Percentiles rank a stretch among this genome's conserved stretches.
These are phyloP conservation scores for Acanthosepion lycidas DNA, from an alignment of 2,888 invertebrate genomes.

Conservation along the genomic window DNA sequence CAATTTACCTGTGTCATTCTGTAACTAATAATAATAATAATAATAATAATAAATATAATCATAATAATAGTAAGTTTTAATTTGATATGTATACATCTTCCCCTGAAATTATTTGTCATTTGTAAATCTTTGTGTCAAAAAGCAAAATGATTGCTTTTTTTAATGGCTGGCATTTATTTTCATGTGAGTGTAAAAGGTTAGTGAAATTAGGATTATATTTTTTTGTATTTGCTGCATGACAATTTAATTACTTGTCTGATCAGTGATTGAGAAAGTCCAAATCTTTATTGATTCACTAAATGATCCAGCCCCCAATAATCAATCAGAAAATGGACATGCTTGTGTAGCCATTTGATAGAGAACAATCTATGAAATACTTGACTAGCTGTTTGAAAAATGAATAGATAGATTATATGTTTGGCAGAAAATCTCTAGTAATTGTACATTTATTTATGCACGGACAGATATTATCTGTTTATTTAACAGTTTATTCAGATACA, in stretches of 20 bases:
- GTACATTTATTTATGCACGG: neutral
- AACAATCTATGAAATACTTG: neutral
- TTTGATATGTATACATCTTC: too few species aligned
- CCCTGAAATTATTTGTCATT: too few species aligned
- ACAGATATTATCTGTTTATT: neutral
- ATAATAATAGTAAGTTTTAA: too few species aligned
- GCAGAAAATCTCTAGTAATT: neutral
- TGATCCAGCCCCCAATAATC: too few species aligned
- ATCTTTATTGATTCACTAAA: neutral
- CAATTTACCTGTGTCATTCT: too few species aligned
- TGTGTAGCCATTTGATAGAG: neutral
- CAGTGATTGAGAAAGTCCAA: neutral
- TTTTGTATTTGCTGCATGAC: neutral
- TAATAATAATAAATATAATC: too few species aligned
- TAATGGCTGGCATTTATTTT: too few species aligned
- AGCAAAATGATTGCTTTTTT: too few species aligned
- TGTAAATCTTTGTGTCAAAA: too few species aligned
- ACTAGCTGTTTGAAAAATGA: neutral
- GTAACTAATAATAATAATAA: too few species aligned
- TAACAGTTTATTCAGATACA: neutral
- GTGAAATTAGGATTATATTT: neutral
- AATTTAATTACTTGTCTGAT: neutral
- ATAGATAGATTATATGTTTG: neutral
- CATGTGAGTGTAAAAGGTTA: neutral
- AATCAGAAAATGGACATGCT: constrained; percentile 24